Evolutionary conservation across 2,797 vertebrate species (phyloP), one percentile per base, ranked within the genome.

Genomic region (Cottoperca gobio): DNA sequence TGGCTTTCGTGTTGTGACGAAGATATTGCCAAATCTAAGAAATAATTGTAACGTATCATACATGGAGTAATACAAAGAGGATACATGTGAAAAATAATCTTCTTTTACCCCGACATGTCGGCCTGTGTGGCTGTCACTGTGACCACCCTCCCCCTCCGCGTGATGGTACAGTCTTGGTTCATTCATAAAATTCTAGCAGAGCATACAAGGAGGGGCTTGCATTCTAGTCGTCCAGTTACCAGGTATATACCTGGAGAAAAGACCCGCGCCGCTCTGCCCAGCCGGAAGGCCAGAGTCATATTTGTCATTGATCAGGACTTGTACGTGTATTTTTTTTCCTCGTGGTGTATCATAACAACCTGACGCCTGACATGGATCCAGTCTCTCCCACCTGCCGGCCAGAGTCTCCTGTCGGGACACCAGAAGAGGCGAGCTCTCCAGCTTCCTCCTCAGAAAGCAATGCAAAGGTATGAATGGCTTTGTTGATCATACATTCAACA

Each of bases 321-420:
- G 37, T 62, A 53, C 28, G 16, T 39, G 11, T 49, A 12, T 42
- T 24, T 6, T 39, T 16, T 45, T 48, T 23, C 49, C 49, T 35
- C 66, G 75, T 87, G 91, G 96, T 97, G 96, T 95, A 95, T 88
- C 94, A 93, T 6, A 94, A 94, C 82, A 96, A 96, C 87, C 80
- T 76, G 82, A 82, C 94, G 85, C 86, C 94, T 62, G 97, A 96
- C 64, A 95, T 96, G 92, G 97, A 99, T 83, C 92, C 96, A 26
- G 95, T 93, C 62, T 96, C 96, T 57, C 68, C 89, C 87, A 95
- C 95, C 93, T 97, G 96, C 95, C 96, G 96, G 90, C 95, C 96
- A 83, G 95, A 95, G 79, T 97, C 97, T 87, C 95, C 96, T 50
- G 93, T 92, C 54, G 95, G 92, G 96, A 97, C 91, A 94, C 96